phyloP scores from a whole-genome alignment of 1,140 invertebrate species.

The Coelopa frigida region DNA sequence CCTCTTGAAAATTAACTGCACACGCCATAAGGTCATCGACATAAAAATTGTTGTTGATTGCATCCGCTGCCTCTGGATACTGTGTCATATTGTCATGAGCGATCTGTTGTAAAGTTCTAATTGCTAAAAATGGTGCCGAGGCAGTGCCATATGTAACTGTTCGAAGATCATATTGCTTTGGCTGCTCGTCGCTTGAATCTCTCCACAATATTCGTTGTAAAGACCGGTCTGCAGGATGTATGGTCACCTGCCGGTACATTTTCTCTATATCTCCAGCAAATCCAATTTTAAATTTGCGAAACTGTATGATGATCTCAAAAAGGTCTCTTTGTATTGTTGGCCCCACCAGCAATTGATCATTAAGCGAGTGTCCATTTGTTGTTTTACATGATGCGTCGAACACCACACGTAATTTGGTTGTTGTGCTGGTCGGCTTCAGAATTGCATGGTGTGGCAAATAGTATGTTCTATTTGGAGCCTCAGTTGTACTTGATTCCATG shows the following conservation, averaged over 20 bases:
- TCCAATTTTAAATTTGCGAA: slow-evolving; percentile 26
- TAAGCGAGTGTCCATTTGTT: slow-evolving; percentile 21
- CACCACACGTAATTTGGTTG: slow-evolving; percentile 29
- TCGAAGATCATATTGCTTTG: neutral
- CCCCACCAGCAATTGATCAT: slow-evolving; percentile 33
- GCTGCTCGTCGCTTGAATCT: neutral
- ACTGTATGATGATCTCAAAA: slow-evolving; percentile 35
- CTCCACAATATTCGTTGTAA: slow-evolving; percentile 10
- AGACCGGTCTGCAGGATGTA: neutral
- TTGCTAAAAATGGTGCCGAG: slow-evolving; percentile 9
- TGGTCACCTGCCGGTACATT: slow-evolving; percentile 32
- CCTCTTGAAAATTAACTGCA: neutral
- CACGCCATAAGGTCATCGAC: slow-evolving; percentile 10
- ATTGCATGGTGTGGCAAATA: slow-evolving; percentile 12
- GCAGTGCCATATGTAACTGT: slow-evolving; percentile 9
- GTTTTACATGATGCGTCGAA: slow-evolving; percentile 27
- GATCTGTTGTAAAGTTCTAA: slow-evolving; percentile 5
- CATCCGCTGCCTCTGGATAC: neutral
- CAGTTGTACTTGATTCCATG: slow-evolving; percentile 6
- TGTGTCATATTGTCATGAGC: neutral
- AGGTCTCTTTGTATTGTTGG: slow-evolving; percentile 31
- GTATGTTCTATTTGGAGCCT: slow-evolving; percentile 1
- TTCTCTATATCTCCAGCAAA: slow-evolving; percentile 31
- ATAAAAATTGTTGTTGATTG: slow-evolving; percentile 4
- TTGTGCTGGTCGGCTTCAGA: slow-evolving; percentile 3